Base-by-base conservation (phyloP, 2,113 vertebrate species). In the Corvus hawaiiensis region DNA sequence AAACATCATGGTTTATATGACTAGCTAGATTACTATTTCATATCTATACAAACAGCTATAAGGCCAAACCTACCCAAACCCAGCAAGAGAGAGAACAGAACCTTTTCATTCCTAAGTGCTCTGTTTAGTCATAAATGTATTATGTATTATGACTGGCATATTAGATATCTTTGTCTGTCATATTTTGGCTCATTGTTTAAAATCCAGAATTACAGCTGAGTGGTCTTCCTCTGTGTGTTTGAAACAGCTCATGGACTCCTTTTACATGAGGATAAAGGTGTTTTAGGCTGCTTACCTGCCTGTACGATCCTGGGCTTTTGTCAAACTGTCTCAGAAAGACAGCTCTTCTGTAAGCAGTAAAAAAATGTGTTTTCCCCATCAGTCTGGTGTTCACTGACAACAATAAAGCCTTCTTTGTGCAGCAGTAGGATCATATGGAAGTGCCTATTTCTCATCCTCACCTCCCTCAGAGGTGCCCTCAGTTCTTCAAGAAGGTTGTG, bases 321-420 rank as follows among this genome's bases (percentile, higher is more conserved):
- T 55, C 68, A 63, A 33, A 8, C 28, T 77, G 10, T 58, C 39
- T 68, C 3, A 3, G 73, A 77, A 72, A 59, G 18, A 49, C 37
- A 80, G 7, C 6, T 23, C 9, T 39, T 75, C 62, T 30, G 10
- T 21, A 76, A 68, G 43, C 2, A 3, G 19, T 44, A 68, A 48
- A 76, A 85, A 63, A 68, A 8, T 2, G 5, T 54, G 6, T 22
- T 77, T 80, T 77, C 21, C 37, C 10, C 58, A 55, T 13, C 32
- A 51, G 7, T 24, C 41, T 67, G n/a, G 9, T 56, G 33, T 30
- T 89, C 37, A 6, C 18, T 23, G 46, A n/a, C 0, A 0, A n/a
- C 17, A 69, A 11, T n/a, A 7, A 84, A 90, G 26, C 5, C 20
- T 3, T 56, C 61, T 24, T 32, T 71, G 35, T 20, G 46, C 39